These are phyloP conservation scores for Thrips palmi DNA, from an alignment of 1,140 invertebrate genomes.

Conservation along the genomic window DNA sequence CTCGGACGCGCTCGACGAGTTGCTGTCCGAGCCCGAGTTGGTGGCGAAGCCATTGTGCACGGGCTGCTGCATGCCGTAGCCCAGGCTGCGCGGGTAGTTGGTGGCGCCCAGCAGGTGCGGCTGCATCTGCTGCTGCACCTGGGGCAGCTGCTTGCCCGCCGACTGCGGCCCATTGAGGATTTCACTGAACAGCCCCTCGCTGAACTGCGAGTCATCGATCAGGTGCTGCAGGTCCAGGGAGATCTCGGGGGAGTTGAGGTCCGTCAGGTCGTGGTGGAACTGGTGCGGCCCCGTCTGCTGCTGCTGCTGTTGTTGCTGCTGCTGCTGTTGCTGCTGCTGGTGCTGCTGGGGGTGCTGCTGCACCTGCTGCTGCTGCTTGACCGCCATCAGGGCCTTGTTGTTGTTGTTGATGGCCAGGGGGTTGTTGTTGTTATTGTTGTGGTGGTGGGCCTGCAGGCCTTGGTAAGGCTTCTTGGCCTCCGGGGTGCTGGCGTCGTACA, in stretches of 20 bases:
- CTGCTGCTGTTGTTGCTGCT: slow-evolving; percentile 13
- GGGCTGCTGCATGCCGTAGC: slow-evolving; percentile 79
- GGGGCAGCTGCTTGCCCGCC: slow-evolving; percentile 26
- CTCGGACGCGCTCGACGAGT: slow-evolving; percentile 32
- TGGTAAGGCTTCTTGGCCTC: slow-evolving; percentile 2
- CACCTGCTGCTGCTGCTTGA: too few relatives aligned
- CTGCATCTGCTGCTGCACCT: slow-evolving; percentile 28
- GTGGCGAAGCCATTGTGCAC: slow-evolving; percentile 63
- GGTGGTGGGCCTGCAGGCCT: not conserved
- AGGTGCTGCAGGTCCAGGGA: slow-evolving; percentile 71
- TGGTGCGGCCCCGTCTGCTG: too few relatives aligned
- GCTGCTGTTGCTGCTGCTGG: slow-evolving; percentile 13
- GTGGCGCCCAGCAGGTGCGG: slow-evolving; percentile 24
- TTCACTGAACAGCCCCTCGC: slow-evolving; percentile 61
- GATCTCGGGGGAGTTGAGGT: slow-evolving; percentile 75
- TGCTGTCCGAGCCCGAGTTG: slow-evolving; percentile 23
- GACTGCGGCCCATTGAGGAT: slow-evolving; percentile 46
- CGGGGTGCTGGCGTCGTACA: slow-evolving; percentile 16
- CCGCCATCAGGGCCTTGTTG: not conserved
- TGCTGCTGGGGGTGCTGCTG: too few relatives aligned
- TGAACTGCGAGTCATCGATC: slow-evolving; percentile 71
- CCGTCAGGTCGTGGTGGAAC: slow-evolving; percentile 49
- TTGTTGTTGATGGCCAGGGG: not conserved
- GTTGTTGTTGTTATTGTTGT: not conserved
- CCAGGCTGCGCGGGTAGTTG: slow-evolving; percentile 45